Percentiles rank a stretch among this genome's conserved stretches.
Conservation (phyloP, 92 coral and sea anemone species). For the Bergia puertoricense region DNA sequence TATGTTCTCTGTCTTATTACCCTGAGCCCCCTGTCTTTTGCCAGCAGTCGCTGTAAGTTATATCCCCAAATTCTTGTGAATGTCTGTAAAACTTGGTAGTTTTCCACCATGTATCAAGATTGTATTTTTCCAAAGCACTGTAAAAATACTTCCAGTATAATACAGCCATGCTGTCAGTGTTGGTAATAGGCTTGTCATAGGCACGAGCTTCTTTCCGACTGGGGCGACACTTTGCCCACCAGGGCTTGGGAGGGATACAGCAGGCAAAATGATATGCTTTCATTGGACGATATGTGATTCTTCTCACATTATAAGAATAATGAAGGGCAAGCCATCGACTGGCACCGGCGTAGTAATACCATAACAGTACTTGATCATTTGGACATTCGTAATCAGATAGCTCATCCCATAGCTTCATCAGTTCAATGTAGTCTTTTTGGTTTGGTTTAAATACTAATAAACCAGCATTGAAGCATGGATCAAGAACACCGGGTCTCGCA, state of each 20-base stretch:
- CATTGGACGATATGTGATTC: constrained; percentile 67
- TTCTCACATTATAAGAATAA: constrained; percentile 60
- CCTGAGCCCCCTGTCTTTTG: not conserved
- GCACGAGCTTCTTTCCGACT: constrained; percentile 61
- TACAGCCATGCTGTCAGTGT: constrained; percentile 58
- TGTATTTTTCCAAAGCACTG: constrained; percentile 55
- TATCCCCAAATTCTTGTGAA: constrained; percentile 64
- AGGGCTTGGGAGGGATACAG: constrained; percentile 72
- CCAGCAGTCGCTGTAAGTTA: constrained; percentile 54
- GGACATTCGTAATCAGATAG: constrained; percentile 62
- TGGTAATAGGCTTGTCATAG: constrained; percentile 57
- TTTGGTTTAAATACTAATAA: constrained; percentile 78
- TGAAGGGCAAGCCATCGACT: constrained; percentile 57
- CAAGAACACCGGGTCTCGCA: constrained; percentile 82
- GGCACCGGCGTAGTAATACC: constrained; percentile 72
- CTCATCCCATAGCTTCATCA: constrained; percentile 61
- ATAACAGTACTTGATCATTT: constrained; percentile 72
- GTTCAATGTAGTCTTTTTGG: constrained; percentile 32
- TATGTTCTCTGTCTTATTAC: too few relatives aligned
- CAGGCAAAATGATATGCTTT: constrained; percentile 81
- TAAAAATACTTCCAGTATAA: constrained; percentile 74
- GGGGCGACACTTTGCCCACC: constrained; percentile 75
- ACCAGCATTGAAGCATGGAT: constrained; percentile 95
- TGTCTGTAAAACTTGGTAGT: constrained; percentile 60
- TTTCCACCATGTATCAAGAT: constrained; percentile 77